phyloP scores from a whole-genome alignment of 2,888 invertebrate species.

The Drosophila greeni region DNA sequence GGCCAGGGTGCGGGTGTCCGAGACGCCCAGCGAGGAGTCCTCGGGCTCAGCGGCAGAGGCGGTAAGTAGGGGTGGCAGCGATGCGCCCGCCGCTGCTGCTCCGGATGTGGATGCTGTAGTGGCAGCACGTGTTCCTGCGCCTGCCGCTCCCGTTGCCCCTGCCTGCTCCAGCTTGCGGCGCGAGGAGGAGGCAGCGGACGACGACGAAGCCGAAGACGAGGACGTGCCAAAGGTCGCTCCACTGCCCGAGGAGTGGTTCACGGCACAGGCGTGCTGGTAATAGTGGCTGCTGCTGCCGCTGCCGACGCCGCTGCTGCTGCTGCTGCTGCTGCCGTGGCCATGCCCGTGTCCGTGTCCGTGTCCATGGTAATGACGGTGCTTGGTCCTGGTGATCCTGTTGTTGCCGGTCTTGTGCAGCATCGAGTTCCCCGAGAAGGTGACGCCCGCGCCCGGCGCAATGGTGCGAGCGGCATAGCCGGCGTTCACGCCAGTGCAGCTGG shows the following conservation, averaged over 20 bases:
- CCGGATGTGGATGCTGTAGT: not conserved
- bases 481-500: slow-evolving; percentile 19
- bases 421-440: slow-evolving; percentile 36
- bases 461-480: slow-evolving; percentile 29
- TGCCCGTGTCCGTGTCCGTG: slow-evolving; percentile 78
- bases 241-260: slow-evolving; percentile 12
- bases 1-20: slow-evolving; percentile 87
- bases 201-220: slow-evolving; percentile 1
- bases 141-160: slow-evolving; percentile 13
- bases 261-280: slow-evolving; percentile 20
- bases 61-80: slow-evolving; percentile 28
- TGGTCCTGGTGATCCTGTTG: slow-evolving; percentile 76
- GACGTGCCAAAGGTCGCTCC: slow-evolving; percentile 7
- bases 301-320: not conserved
- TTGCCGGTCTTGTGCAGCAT: slow-evolving; percentile 77
- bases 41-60: slow-evolving; percentile 55
- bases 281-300: slow-evolving; percentile 23
- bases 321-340: slow-evolving; percentile 44
- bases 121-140: slow-evolving; percentile 1
- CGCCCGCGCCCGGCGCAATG: slow-evolving; percentile 13
- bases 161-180: slow-evolving; percentile 34
- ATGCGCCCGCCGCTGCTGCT: slow-evolving; percentile 22
- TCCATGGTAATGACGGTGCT: slow-evolving; percentile 76
- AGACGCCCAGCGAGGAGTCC: slow-evolving; percentile 71
- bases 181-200: slow-evolving; percentile 11